A percentile compares a stretch with the other conserved stretches of the same genome.
phyloP scores from a whole-genome alignment of 35 echinoderm and acorn worm species.

The Ophiothrix spiculata region DNA sequence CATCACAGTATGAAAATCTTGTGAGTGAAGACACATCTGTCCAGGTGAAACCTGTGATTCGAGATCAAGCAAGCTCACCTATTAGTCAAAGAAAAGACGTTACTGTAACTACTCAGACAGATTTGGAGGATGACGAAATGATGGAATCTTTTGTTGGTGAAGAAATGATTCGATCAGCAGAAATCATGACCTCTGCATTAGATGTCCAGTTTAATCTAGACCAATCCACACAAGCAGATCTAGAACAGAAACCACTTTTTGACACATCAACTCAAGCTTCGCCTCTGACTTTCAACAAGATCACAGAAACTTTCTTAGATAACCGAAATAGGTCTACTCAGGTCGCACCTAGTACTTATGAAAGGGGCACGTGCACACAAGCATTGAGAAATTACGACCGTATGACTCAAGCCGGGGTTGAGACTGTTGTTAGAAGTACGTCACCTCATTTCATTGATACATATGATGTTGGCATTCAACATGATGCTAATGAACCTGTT shows the following conservation, averaged over 20 bases:
- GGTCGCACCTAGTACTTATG: constrained; percentile 26
- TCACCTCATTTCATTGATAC: constrained; percentile 30
- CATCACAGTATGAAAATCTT: constrained; percentile 31
- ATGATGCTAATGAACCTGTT: background rate
- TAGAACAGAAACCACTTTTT: background rate
- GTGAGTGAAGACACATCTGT: constrained; percentile 46
- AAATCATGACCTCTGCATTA: background rate
- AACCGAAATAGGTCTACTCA: constrained; percentile 24
- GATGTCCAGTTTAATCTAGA: background rate
- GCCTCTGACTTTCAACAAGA: constrained; percentile 20
- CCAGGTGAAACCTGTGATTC: constrained; percentile 41
- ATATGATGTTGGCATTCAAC: constrained; percentile 11
- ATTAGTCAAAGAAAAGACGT: constrained; percentile 30
- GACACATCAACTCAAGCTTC: constrained; percentile 27
- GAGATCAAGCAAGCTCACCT: constrained; percentile 49
- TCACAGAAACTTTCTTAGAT: background rate
- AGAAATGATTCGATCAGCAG: background rate
- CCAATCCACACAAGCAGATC: constrained; percentile 9
- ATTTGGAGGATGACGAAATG: background rate
- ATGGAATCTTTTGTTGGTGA: background rate
- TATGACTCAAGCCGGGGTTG: constrained; percentile 17
- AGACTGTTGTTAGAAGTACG: constrained; percentile 7
- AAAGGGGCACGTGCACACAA: constrained; percentile 27
- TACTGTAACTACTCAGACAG: constrained; percentile 33
- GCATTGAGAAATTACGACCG: constrained; percentile 12